phyloP scores from a whole-genome alignment of 2,888 invertebrate species.

The Hydriomena furcata region DNA sequence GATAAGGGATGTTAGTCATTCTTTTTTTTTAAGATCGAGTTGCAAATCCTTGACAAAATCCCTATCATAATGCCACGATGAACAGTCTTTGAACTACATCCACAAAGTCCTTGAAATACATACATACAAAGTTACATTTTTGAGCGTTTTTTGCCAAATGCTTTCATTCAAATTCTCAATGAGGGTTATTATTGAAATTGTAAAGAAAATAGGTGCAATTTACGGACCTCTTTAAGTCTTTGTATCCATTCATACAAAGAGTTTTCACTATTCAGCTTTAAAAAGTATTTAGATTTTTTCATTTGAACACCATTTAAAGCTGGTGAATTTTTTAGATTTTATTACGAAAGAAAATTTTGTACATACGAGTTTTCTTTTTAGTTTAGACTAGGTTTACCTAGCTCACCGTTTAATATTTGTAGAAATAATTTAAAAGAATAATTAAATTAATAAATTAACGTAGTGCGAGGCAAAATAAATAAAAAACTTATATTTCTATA shows the following conservation, averaged over 20 bases:
- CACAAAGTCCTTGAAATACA: too few species aligned
- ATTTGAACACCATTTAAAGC: slow-evolving; percentile 39
- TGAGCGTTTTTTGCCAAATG: too few species aligned
- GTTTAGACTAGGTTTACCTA: slow-evolving; percentile 15
- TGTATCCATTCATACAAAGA: slow-evolving; percentile 20
- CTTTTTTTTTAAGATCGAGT: too few species aligned
- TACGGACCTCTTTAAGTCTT: not conserved
- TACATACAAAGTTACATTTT: too few species aligned
- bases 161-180: too few species aligned
- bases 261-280: slow-evolving; percentile 29
- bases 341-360: slow-evolving; percentile 6
- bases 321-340: slow-evolving; percentile 35
- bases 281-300: slow-evolving; percentile 28
- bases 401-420: slow-evolving; percentile 10
- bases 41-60: too few species aligned
- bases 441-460: not conserved
- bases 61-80: too few species aligned
- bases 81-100: too few species aligned
- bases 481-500: not conserved
- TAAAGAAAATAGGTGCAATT: not conserved
- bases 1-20: too few species aligned
- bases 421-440: slow-evolving; percentile 8
- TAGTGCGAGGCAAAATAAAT: not conserved
- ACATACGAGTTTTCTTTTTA: slow-evolving; percentile 7
- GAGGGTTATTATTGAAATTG: too few species aligned